A percentile compares a stretch with the other conserved stretches of the same genome.
Evolutionary conservation across 2,888 invertebrate genomes (phyloP).

Genomic region (Trileptium ribeirensis): DNA sequence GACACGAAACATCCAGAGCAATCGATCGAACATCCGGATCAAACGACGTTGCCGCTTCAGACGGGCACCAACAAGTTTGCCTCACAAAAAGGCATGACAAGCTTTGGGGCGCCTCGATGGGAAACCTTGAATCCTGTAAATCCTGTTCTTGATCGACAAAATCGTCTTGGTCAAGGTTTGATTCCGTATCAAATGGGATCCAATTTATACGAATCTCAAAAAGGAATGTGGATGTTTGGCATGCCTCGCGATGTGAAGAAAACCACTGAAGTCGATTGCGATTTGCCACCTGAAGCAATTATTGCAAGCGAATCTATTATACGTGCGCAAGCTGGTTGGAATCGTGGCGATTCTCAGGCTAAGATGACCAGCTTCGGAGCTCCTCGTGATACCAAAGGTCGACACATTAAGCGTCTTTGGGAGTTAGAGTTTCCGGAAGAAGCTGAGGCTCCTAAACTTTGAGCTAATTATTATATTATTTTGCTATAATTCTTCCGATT

Average conservation of each 20-base stretch:
- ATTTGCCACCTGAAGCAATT: constrained; percentile 38
- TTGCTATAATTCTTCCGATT: too few relatives aligned
- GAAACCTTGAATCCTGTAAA: constrained; percentile 42
- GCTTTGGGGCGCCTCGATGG: constrained; percentile 50
- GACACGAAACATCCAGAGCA: constrained; percentile 51
- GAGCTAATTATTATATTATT: too few relatives aligned
- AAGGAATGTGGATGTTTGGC: constrained; percentile 48
- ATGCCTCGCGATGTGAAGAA: constrained; percentile 18
- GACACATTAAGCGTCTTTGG: constrained; percentile 50
- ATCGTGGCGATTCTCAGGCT: constrained; percentile 50
- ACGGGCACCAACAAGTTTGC: constrained; percentile 50
- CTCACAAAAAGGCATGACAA: constrained; percentile 49
- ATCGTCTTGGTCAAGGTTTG: constrained; percentile 44
- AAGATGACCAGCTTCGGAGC: constrained; percentile 49
- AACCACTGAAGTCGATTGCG: constrained; percentile 44
- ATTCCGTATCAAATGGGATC: constrained; percentile 24
- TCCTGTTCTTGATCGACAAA: constrained; percentile 47
- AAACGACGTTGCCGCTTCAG: constrained; percentile 48
- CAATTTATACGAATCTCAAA: constrained; percentile 38
- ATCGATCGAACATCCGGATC: constrained; percentile 47
- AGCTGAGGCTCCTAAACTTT: constrained; percentile 15
- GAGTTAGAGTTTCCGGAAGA: constrained; percentile 50
- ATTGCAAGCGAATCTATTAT: constrained; percentile 49
- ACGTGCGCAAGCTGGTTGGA: constrained; percentile 51
- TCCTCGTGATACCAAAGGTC: constrained; percentile 50